Base-by-base conservation (phyloP, 2,113 vertebrate species). In the Limanda limanda region DNA sequence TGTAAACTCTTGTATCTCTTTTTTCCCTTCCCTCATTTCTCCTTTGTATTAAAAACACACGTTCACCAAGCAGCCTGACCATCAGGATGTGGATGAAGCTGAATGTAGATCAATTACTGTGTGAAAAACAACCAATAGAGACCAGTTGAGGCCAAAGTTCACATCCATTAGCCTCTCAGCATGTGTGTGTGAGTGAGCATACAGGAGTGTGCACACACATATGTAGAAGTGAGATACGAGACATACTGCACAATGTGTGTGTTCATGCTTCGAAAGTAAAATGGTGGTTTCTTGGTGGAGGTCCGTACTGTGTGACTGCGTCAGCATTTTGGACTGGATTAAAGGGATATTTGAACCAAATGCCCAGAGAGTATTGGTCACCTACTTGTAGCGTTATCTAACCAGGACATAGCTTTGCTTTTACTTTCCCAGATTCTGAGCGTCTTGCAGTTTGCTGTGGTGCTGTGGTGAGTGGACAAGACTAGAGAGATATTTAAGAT, bases 121-220 rank as follows among this genome's bases (percentile, higher is more conserved):
- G 51, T 54, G 51, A 54, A 54, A 21, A 21, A n/a, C 7, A 3
- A 54, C 48, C 48, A 18, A 20, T 18, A 51, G 48, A 3, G 18
- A 4, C 18, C 20, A 11, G 68, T 24, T 2, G 12, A 59, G 51
- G 27, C 12, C n/a, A n/a, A 21, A 23, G 47, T 61, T 35, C 45
- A 20, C 54, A n/a, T 68, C 68, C 52, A 74, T 73, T 72, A 68
- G 51, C 27, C 12, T 54, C 51, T 71, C 55, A 71, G 55, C 45
- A 13, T 27, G 71, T 40, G 60, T 58, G 71, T 40, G 60, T 58
- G 56, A 47, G 35, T 54, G 47, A 18, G 48, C 6, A 20, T 8
- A 20, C 18, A 20, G 15, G 15, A 7, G 48, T 51, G 48, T 51
- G 8, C 18, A 18, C 18, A 20, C 7, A 20, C 18, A 20, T 1